These are phyloP conservation scores for Aleiodes alternator DNA, from an alignment of 2,888 invertebrate genomes.

Conservation along the genomic window DNA sequence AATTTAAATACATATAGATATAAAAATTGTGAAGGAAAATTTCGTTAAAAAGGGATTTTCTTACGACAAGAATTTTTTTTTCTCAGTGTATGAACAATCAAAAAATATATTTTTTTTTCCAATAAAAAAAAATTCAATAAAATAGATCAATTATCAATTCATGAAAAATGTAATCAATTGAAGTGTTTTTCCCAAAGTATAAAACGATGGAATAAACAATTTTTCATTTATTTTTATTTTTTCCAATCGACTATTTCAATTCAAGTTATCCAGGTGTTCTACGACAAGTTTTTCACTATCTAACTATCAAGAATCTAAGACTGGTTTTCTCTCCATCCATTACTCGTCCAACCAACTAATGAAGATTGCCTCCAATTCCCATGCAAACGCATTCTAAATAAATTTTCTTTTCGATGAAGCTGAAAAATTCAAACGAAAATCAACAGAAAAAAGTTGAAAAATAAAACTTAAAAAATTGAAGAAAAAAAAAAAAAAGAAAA, in stretches of 20 bases:
- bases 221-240: constrained; percentile 10
- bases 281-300: constrained; percentile 59
- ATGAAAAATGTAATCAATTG: too few species aligned
- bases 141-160: too few species aligned
- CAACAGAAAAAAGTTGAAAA: background rate
- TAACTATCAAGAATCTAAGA: constrained; percentile 62
- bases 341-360: constrained; percentile 6
- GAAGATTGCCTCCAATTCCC: background rate
- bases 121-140: too few species aligned
- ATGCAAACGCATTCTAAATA: constrained; percentile 16
- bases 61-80: too few species aligned
- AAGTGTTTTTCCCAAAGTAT: constrained; percentile 11
- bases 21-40: too few species aligned
- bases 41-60: too few species aligned
- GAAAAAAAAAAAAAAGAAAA: background rate
- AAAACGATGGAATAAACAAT: constrained; percentile 20
- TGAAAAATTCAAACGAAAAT: too few species aligned
- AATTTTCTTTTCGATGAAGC: background rate
- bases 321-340: constrained; percentile 57
- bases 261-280: constrained; percentile 34
- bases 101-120: too few species aligned
- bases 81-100: too few species aligned
- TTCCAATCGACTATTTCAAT: too few species aligned
- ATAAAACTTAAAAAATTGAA: background rate
- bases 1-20: too few species aligned